Evolutionary conservation across 2,888 invertebrate species (phyloP), one percentile per base, ranked within the genome.

Genomic region (Pollenia angustigena): DNA sequence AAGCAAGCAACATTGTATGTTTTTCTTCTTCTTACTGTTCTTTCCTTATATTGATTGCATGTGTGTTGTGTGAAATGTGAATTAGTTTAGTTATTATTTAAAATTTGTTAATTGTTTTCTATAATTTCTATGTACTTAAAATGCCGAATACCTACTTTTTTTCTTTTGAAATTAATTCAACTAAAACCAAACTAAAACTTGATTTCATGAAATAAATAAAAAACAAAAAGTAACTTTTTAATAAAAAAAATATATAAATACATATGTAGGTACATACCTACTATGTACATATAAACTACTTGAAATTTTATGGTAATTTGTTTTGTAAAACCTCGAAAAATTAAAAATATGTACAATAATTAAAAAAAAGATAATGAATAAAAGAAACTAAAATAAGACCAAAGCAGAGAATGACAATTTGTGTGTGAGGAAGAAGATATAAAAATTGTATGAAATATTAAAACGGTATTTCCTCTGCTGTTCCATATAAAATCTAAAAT

Each of bases 351-450:
- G 42, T 44, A 42, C 12, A 50, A n/a, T 56, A 23, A 69, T 32
- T 32, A 32, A 32, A 52, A 52, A 9, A 23, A 54, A 18, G 23
- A 18, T 9, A 32, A 58, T 32, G 46, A 68, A 32, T n/a, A 60
- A 64, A 32, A 50, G 52, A 50, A 62, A 48, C 12, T 76, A 60
- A 82, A 82, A 83, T 48, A 62, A 71, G 69, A 81, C 75, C 64
- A 86, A 87, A 83, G 76, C 76, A 81, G 52, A 81, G 66, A 81
- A 84, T 74, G 44, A 60, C 52, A 83, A 71, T 71, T 76, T 32
- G 32, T 32, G 81, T 71, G 64, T 81, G 56, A 52, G 69, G 56
- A 54, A 72, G 46, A 58, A 72, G 44, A 72, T 48, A 58, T 42
- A 71, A 32, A 46, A 56, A 72, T 58, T 56, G 16, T n/a, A 58